Base-by-base conservation (phyloP, 2,113 vertebrate genomes). In the Aix galericulata region DNA sequence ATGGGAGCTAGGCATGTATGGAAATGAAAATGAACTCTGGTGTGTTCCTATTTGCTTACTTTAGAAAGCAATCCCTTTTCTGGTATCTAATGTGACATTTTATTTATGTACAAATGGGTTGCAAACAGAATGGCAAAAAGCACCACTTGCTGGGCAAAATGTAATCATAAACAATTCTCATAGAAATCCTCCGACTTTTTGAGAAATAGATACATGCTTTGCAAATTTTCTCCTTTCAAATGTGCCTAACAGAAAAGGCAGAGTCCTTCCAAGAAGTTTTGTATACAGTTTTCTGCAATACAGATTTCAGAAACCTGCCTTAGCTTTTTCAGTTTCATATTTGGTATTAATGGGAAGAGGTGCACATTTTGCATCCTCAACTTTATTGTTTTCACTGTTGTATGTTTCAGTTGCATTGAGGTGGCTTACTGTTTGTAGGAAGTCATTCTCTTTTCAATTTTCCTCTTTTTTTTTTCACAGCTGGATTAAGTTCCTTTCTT, bases 11-110 rank as follows among this genome's bases (percentile, higher is more conserved):
- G 80, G 69, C 58, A 46, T 1, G 2, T 86, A 78, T 36, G 29
- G 88, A 91, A 68, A 78, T 36, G 48, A 72, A 93, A 91, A 83
- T 91, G 34, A 96, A 66, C 64, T 93, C 79, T 44, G 23, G 22
- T 92, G n/a, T 79, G 44, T 86, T 94, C 90, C 50, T 91, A 53
- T 77, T 76, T 87, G 44, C 69, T 93, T 93, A 80, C 67, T 83
- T 86, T 75, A 56, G 69, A 78, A 90, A 92, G 26, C 60, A 38
- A 81, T 93, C 60, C 48, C 17, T 83, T 95, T 89, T 79, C 58
- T 56, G 62, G 48, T 86, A 59, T 74, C 53, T 88, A 58, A 60
- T 68, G 52, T 93, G 69, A 82, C 16, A 8, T 88, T 86, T 75
- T 82, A 32, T 80, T 94, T 94, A 34, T 79, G 18, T 76, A 72